phyloP scores from a whole-genome alignment of 1,140 invertebrate genomes.

The Diabrotica undecimpunctata region DNA sequence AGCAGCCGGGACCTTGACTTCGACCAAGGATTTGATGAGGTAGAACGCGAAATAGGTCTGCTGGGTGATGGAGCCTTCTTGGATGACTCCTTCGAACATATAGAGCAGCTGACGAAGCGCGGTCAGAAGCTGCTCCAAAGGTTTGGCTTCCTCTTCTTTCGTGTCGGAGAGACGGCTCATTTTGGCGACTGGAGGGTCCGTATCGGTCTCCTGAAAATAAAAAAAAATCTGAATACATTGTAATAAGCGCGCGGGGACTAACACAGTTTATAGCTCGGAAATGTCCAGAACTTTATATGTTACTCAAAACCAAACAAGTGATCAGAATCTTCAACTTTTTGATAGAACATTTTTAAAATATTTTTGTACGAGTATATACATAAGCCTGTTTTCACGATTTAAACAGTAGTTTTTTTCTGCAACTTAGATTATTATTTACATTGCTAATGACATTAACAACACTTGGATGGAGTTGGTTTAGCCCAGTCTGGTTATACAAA shows the following conservation, averaged over 20 bases:
- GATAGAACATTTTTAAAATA: too few relatives aligned
- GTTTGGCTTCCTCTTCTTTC: constrained; percentile 54
- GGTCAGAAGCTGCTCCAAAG: constrained; percentile 38
- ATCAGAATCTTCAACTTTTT: too few relatives aligned
- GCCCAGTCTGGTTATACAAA: too few relatives aligned
- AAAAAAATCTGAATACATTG: neutral
- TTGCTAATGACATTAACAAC: too few relatives aligned
- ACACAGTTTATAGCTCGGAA: neutral
- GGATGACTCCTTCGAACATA: constrained; percentile 45
- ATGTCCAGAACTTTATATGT: too few relatives aligned
- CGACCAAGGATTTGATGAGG: constrained; percentile 76
- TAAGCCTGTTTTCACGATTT: too few relatives aligned
- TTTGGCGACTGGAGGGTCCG: constrained; percentile 55
- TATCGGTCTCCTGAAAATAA: constrained; percentile 35
- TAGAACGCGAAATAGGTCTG: constrained; percentile 83
- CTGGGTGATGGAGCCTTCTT: constrained; percentile 72
- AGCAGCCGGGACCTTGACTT: constrained; percentile 69
- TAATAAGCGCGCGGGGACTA: too few relatives aligned
- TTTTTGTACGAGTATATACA: too few relatives aligned
- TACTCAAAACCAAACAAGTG: too few relatives aligned
- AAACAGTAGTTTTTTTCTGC: too few relatives aligned
- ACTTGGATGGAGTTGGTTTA: too few relatives aligned
- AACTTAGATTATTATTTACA: too few relatives aligned
- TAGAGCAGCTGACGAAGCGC: constrained; percentile 36
- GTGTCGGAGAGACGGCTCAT: constrained; percentile 60